Evolutionary conservation across 2,797 vertebrate species (phyloP), one percentile per base, ranked within the genome.

Genomic region (Leptatherina wallacei): DNA sequence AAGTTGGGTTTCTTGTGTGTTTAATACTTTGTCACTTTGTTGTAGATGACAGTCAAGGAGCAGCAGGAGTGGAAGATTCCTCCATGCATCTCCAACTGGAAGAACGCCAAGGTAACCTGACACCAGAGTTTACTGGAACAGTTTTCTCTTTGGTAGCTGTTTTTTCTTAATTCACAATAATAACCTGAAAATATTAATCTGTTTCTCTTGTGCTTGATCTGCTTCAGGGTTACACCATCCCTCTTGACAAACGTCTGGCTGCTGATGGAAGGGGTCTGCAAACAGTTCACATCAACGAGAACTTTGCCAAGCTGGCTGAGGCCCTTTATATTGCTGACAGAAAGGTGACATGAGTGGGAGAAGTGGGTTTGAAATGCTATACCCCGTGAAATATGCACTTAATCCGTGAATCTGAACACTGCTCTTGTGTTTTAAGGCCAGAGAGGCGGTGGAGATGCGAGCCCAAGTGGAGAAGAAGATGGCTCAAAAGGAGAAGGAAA

Each of bases 61-160:
- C 98, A 99, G 71, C 98, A 99, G 73, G 98, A 99, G 71, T 99
- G 98, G 98, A 99, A 98, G 93, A 99, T 99, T 89, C 98, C 98
- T 85, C 98, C 98, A 0, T 99, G 98, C 87, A 99, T 99, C 90
- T 99, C 98, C 84, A 99, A 99, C 93, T 99, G 98, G 98, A 99
- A 99, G 90, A 99, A 99, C 74, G 98, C 97, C 47, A 99, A 99
- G 96, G 97, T 99, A 95, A 70, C 8, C 0, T 9, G 9, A 62
- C 52, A 10, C 13, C 38, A 61, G 14, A 42, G 27, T 42, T 35
- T 27, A 24, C 33, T 13, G 5, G n/a, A 22, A 8, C 8, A 16
- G 5, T 30, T 32, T 54, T 44, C 42, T 27, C 49, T 27, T 67
- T 61, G 18, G 38, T 27, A 14, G 22, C 52, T 65, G 7, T 33